phyloP scores from a whole-genome alignment of 2,888 invertebrate species.

The Scelioninae gen. 2 region DNA sequence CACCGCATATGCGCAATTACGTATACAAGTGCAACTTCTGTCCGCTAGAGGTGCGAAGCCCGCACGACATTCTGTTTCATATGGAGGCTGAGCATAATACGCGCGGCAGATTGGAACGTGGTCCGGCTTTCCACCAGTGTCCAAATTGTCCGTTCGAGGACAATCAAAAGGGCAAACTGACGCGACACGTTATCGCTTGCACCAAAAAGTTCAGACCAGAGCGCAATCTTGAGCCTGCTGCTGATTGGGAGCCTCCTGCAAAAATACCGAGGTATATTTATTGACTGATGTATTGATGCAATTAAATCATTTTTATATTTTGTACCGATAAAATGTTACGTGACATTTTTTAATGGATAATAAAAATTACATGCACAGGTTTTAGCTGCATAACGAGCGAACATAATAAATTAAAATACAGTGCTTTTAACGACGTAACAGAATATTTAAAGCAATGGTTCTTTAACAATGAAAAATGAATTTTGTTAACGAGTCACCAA shows the following conservation, averaged over 20 bases:
- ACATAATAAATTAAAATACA: no score
- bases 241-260: constrained; percentile 95
- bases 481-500: no score
- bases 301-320: neutral
- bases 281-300: neutral
- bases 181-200: constrained; percentile 91
- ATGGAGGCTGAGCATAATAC: constrained; percentile 94
- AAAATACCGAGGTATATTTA: constrained; percentile 92
- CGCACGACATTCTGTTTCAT: constrained; percentile 92
- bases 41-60: constrained; percentile 86
- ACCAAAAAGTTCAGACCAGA: constrained; percentile 93
- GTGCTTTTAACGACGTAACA: no score
- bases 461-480: no score
- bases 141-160: constrained; percentile 96
- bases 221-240: constrained; percentile 88
- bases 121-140: constrained; percentile 92
- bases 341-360: no score
- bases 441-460: no score
- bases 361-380: no score
- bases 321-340: neutral
- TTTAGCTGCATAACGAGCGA: no score
- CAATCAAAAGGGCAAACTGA: constrained; percentile 92
- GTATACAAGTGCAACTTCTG: constrained; percentile 92
- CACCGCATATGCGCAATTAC: constrained; percentile 93
- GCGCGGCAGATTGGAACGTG: constrained; percentile 88